Evolutionary conservation across 2,888 invertebrate species (phyloP).

Genomic region (Ophion ventricosus): DNA sequence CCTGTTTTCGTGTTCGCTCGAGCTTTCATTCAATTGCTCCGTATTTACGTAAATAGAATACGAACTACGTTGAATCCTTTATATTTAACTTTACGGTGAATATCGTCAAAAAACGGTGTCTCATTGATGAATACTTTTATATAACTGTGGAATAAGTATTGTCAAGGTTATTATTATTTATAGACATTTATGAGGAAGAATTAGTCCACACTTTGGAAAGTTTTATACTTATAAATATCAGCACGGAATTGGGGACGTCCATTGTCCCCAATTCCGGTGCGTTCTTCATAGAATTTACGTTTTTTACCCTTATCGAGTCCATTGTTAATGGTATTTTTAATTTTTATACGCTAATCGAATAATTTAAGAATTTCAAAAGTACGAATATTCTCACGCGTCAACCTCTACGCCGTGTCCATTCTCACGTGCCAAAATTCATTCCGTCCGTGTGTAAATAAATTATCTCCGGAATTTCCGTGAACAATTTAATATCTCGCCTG

Average conservation of each 20-base stretch:
- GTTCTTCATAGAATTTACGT: no score
- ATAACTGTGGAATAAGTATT: background rate
- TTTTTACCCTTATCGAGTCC: no score
- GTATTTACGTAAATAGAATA: background rate
- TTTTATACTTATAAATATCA: no score
- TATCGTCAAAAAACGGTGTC: no score
- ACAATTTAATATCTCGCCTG: conserved; percentile 47
- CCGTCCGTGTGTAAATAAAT: conserved; percentile 43
- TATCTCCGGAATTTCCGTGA: conserved; percentile 22
- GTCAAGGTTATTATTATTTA: background rate
- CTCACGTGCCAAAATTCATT: background rate
- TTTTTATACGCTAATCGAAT: background rate
- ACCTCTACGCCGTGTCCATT: background rate
- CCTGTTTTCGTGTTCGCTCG: background rate
- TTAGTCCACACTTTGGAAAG: no score
- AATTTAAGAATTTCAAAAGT: background rate
- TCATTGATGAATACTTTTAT: background rate
- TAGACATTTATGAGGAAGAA: no score
- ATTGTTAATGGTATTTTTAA: background rate
- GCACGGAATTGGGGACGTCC: no score
- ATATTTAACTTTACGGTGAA: background rate
- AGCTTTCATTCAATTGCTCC: background rate
- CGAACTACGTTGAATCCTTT: background rate
- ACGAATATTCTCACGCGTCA: background rate
- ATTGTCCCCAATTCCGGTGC: no score